Conservation (phyloP, 1,140 invertebrate species). For the Brachionus plicatilis region DNA sequence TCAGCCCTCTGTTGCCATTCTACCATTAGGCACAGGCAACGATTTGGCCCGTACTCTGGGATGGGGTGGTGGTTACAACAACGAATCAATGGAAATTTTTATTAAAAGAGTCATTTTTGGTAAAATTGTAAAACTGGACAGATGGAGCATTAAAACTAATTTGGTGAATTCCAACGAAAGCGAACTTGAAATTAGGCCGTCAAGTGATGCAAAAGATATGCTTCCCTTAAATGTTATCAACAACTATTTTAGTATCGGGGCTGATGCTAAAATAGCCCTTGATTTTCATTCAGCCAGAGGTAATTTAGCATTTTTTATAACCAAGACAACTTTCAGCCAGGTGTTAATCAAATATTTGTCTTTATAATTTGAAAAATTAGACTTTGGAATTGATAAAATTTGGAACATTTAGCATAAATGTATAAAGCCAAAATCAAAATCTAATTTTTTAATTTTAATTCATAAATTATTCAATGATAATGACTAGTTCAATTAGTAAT, state of each 20-base stretch:
- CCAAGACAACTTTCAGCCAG: neutral
- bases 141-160: constrained; percentile 27
- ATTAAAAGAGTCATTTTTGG: constrained; percentile 53
- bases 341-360: neutral
- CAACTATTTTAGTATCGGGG: constrained; percentile 57
- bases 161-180: neutral
- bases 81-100: constrained; percentile 83
- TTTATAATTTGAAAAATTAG: neutral
- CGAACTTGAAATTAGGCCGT: neutral
- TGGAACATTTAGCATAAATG: neutral
- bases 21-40: constrained; percentile 90
- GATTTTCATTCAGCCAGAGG: constrained; percentile 54
- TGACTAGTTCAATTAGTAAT: no score
- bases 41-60: constrained; percentile 74
- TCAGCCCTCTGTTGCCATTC: constrained; percentile 56
- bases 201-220: constrained; percentile 31
- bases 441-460: neutral
- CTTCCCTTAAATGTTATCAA: constrained; percentile 51
- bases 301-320: neutral
- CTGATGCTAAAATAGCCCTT: constrained; percentile 56
- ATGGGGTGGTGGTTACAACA: constrained; percentile 91
- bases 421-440: no score
- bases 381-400: neutral
- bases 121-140: constrained; percentile 12
- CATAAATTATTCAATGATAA: no score